Evolutionary conservation across 2,888 invertebrate species (phyloP).

Genomic region (Polymixis lichenea): DNA sequence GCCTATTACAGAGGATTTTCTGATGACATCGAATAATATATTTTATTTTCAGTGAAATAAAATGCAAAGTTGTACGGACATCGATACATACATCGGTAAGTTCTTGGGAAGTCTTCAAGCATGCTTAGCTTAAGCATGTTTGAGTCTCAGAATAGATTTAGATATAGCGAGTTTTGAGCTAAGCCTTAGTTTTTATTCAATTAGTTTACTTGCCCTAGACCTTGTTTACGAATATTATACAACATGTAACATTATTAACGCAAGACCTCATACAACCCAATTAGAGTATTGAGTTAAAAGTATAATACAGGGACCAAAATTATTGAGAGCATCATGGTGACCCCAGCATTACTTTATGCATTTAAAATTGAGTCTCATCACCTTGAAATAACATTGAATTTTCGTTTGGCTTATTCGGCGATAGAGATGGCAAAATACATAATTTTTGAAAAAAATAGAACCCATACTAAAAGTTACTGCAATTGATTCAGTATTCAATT

Average conservation of each 20-base stretch:
- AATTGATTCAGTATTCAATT: too few species aligned
- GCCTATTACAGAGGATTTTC: background rate
- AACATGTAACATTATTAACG: background rate
- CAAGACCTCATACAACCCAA: too few species aligned
- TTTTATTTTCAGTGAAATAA: background rate
- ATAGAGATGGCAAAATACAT: too few species aligned
- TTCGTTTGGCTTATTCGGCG: too few species aligned
- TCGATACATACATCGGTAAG: background rate
- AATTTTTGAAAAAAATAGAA: too few species aligned
- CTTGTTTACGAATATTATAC: slow-evolving; percentile 3
- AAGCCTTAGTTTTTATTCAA: slow-evolving; percentile 17
- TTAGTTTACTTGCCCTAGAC: slow-evolving; percentile 23
- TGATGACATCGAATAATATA: background rate
- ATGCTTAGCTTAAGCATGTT: background rate
- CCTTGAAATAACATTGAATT: too few species aligned
- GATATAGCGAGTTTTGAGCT: background rate
- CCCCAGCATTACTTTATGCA: too few species aligned
- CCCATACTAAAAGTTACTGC: too few species aligned
- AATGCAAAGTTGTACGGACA: background rate
- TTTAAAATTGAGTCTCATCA: too few species aligned
- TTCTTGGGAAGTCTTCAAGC: background rate
- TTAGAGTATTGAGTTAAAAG: too few species aligned
- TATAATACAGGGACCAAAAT: too few species aligned
- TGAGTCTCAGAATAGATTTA: background rate
- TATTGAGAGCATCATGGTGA: too few species aligned